Percentiles rank a stretch among this genome's conserved stretches.
Conservation (phyloP, 1,140 invertebrate species). For the Brachionus plicatilis region DNA sequence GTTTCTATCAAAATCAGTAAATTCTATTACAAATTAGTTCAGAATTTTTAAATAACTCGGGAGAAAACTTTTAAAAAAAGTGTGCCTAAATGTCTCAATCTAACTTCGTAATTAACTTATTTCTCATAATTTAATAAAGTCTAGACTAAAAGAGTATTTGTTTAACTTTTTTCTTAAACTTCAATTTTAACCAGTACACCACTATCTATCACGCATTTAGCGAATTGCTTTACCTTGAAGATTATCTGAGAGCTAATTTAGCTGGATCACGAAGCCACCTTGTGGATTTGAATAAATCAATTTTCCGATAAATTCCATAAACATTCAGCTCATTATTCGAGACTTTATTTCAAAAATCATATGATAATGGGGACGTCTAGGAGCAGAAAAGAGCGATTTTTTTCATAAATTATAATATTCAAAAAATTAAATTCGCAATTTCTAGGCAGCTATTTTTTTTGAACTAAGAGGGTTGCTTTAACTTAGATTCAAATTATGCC, state of each 20-base stretch:
- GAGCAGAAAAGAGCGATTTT: background rate
- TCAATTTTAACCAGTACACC: background rate
- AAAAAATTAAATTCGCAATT: background rate
- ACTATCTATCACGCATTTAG: background rate
- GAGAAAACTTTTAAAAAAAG: background rate
- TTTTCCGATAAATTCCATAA: background rate
- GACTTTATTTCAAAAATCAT: background rate
- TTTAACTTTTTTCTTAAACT: background rate
- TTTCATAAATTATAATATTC: background rate
- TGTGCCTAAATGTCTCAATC: background rate
- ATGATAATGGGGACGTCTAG: background rate
- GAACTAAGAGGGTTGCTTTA: background rate
- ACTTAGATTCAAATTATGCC: background rate
- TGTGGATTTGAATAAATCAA: background rate
- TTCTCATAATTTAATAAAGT: background rate
- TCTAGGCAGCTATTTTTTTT: background rate
- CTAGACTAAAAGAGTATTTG: background rate
- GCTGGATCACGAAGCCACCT: background rate
- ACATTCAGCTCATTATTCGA: background rate
- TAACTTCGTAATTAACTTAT: background rate
- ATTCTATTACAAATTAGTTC: too few species aligned
- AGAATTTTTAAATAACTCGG: background rate
- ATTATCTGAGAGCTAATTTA: background rate
- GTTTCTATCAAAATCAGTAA: too few species aligned
- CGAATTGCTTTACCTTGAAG: background rate